Base-by-base conservation (phyloP, 2,888 invertebrate genomes). In the Listrodromus nycthemerus region DNA sequence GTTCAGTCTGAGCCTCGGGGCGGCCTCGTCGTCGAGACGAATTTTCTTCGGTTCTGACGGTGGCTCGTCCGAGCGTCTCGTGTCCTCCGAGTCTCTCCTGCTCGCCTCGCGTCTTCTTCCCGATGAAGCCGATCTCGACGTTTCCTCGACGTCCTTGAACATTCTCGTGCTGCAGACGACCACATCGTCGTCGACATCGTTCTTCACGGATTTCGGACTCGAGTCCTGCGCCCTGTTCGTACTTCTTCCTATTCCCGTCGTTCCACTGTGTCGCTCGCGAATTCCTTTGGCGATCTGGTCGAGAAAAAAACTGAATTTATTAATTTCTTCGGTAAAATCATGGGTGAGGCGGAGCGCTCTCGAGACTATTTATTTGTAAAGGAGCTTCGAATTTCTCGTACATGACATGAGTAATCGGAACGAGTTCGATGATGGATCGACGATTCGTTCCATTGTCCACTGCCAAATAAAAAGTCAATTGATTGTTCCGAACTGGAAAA, bases 1-100 rank as follows among this genome's bases (percentile, higher is more conserved):
- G 94, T 97, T 97, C 88, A 97, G 95, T 87, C 97, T 95, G 89
- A 97, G 94, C 89, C 96, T 95, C 87, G 97, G 97, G 41, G 91
- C 86, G 30, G 90, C 89, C 50, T 93, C 92, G 63, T 93, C 93
- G 82, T 92, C 92, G 78, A 92, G 91, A 77, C 91, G 89, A 76
- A 90, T 89, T 85, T 91, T 93, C 82, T 93, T 92, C 27, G 91
- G 63, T 78, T 92, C 92, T 27, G 88, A 81, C 21, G 89, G 85
- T 16, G 88, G 85, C 7, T 92, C 92, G 66, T 90, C 90, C 50
- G 90, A 87, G 21, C 90, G 88, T 73, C 90, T 88, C 67, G 90
- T 90, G 63, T 91, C 92, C 63, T 91, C 91, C 41, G 92, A 91
- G 67, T 91, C 90, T 67, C 91, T 86, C 27, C 91, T 87, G 41